Conservation (phyloP, 2,888 invertebrate genomes). For the Drosophila basisetae region DNA sequence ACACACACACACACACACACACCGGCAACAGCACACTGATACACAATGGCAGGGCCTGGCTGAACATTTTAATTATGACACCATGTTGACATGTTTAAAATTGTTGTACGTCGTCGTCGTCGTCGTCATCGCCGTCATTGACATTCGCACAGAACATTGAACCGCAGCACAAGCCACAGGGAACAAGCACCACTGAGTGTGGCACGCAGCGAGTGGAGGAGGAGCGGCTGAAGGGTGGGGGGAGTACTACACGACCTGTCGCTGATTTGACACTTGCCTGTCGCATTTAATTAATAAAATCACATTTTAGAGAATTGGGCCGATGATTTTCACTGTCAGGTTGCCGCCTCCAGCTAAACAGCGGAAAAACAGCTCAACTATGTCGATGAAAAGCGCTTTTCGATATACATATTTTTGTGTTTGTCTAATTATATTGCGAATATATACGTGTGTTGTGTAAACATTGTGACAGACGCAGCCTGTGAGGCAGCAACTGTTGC, state of each 20-base stretch:
- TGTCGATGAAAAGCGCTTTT: neutral
- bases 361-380: conserved; percentile 7
- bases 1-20: conserved; percentile 14
- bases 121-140: conserved; percentile 23
- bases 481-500: conserved; percentile 55
- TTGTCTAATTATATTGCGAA: neutral
- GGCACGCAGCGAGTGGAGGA: neutral
- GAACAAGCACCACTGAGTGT: neutral
- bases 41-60: conserved; percentile 36
- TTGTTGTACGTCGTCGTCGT: conserved; percentile 61
- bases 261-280: conserved; percentile 76
- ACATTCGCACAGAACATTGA: conserved; percentile 67
- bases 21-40: neutral
- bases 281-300: conserved; percentile 79
- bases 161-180: conserved; percentile 65
- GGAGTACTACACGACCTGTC: conserved; percentile 38
- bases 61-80: conserved; percentile 81
- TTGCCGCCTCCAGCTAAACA: conserved; percentile 7
- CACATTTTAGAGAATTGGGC: conserved; percentile 70
- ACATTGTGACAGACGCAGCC: conserved; percentile 67
- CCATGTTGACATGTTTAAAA: conserved; percentile 77
- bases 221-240: neutral
- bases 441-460: conserved; percentile 31
- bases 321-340: conserved; percentile 57
- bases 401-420: neutral